These are phyloP conservation scores for Adelosebastes latens DNA, from an alignment of 2,797 vertebrate genomes.

Conservation along the genomic window DNA sequence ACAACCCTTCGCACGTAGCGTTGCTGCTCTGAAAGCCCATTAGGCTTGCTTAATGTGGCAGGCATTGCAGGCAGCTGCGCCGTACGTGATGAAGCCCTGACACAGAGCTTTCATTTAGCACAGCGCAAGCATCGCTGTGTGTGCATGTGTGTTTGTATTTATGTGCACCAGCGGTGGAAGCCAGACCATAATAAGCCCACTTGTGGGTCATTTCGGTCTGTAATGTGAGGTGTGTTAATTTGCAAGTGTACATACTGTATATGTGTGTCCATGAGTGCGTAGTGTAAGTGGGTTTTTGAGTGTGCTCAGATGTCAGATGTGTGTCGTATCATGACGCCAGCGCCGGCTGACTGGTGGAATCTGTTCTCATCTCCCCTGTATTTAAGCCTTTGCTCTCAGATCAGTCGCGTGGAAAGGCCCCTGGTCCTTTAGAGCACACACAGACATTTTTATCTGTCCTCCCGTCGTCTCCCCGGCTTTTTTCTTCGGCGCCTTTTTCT, in stretches of 20 bases:
- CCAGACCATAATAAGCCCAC: slow-evolving; percentile 53
- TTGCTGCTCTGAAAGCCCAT: slow-evolving; percentile 71
- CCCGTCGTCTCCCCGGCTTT: slow-evolving; percentile 37
- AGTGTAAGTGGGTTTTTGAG: slow-evolving; percentile 10
- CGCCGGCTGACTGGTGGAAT: slow-evolving; percentile 73
- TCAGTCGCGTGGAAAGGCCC: slow-evolving; percentile 76
- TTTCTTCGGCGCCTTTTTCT: slow-evolving; percentile 45
- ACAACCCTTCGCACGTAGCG: slow-evolving; percentile 38
- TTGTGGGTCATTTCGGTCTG: slow-evolving; percentile 33
- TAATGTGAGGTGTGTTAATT: slow-evolving; percentile 26
- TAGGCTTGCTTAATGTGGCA: slow-evolving; percentile 78
- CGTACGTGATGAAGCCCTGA: slow-evolving; percentile 69
- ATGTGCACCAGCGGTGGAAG: slow-evolving; percentile 35
- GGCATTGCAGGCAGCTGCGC: slow-evolving; percentile 69
- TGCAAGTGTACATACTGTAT: slow-evolving; percentile 34
- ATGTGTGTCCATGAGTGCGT: not conserved
- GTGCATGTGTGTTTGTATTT: slow-evolving; percentile 38
- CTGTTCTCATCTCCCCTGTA: slow-evolving; percentile 75
- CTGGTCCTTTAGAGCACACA: slow-evolving; percentile 71
- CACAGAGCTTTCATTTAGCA: slow-evolving; percentile 75
- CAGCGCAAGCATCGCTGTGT: slow-evolving; percentile 31
- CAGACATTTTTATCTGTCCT: slow-evolving; percentile 68
- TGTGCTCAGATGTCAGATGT: slow-evolving; percentile 29
- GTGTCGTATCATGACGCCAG: slow-evolving; percentile 51
- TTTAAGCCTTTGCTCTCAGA: slow-evolving; percentile 77